phyloP scores from a whole-genome alignment of 2,113 vertebrate genomes.

The Ammospiza nelsoni region DNA sequence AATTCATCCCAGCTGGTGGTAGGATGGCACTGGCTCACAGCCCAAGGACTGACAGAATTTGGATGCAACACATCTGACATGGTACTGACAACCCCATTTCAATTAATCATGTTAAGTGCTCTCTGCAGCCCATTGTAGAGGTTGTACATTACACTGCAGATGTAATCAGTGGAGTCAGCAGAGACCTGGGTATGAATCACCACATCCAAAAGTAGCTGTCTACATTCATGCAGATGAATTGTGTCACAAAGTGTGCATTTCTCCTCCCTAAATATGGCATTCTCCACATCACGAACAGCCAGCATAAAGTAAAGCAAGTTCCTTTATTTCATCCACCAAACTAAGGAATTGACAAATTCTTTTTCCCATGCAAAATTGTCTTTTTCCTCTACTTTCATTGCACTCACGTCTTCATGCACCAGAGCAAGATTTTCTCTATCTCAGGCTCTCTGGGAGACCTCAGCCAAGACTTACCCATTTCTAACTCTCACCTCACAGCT shows the following conservation, averaged over 20 bases:
- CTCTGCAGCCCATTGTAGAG: background rate
- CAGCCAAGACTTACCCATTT: background rate
- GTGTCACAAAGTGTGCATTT: background rate
- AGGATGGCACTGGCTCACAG: background rate
- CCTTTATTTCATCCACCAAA: background rate
- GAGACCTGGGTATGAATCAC: background rate
- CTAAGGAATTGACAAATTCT: background rate
- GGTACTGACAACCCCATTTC: background rate
- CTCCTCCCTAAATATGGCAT: background rate
- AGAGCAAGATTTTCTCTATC: background rate
- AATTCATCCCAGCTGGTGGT: background rate
- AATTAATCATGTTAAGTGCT: background rate
- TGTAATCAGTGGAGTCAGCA: background rate
- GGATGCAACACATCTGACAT: background rate
- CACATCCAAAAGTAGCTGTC: background rate
- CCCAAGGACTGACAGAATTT: background rate
- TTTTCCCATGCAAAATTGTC: background rate
- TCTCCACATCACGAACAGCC: background rate
- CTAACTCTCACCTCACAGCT: background rate
- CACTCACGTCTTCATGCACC: background rate
- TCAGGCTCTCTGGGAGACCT: background rate
- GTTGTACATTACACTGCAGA: background rate
- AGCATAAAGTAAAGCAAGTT: background rate
- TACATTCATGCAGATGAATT: background rate
- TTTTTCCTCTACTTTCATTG: background rate